These are phyloP conservation scores for Gryllus bimaculatus DNA, from an alignment of 1,140 invertebrate genomes.

Conservation along the genomic window DNA sequence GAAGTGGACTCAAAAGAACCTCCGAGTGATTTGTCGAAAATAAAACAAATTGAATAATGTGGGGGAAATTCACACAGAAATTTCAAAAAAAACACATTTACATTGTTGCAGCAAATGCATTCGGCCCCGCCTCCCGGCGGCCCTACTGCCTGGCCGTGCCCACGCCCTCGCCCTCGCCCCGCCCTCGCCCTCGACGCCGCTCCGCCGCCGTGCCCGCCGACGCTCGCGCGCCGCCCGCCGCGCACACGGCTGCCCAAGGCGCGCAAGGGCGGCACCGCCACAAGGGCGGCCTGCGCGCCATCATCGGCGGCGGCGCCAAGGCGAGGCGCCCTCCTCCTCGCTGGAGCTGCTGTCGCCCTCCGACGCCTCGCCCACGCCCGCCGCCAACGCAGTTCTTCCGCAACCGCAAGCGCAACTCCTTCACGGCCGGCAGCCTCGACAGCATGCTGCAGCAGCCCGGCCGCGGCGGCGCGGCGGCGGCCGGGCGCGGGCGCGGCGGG, in stretches of 20 bases:
- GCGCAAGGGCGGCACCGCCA: neutral
- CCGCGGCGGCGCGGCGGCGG: neutral
- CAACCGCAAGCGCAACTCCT: neutral
- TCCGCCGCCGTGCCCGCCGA: neutral
- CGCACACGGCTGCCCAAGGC: slow-evolving; percentile 15
- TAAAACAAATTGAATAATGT: too few species aligned
- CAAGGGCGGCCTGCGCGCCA: neutral
- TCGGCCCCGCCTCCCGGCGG: neutral
- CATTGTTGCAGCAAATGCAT: too few species aligned
- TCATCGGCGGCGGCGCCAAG: neutral
- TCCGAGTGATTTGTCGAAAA: too few species aligned
- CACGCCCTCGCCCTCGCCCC: neutral
- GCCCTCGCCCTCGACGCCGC: neutral
- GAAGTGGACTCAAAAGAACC: too few species aligned
- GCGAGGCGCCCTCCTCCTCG: slow-evolving; percentile 2
- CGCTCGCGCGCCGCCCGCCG: neutral
- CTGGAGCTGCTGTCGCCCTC: slow-evolving; percentile 10
- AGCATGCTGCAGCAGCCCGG: slow-evolving; percentile 6
- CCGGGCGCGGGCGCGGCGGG: neutral
- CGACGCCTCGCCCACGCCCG: neutral
- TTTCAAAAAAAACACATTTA: too few species aligned
- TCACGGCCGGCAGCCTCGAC: slow-evolving; percentile 8
- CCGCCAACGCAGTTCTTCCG: neutral
- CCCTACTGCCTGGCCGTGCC: neutral
- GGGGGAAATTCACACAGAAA: too few species aligned